Conservation (phyloP, 2,888 invertebrate species). For the Thalpophila matura region DNA sequence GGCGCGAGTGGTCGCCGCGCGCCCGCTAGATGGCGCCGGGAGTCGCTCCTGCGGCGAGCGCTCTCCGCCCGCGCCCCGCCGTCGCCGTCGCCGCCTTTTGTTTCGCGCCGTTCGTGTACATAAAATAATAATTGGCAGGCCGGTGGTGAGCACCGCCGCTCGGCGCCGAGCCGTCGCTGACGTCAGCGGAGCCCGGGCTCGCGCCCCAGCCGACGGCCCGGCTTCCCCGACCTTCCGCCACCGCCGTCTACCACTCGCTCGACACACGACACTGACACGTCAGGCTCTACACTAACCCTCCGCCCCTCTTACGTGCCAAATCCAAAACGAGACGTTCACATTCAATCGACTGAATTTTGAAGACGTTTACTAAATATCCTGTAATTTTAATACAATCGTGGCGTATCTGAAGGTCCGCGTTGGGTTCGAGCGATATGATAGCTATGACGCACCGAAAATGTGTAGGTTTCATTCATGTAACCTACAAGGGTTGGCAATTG, state of each 20-base stretch:
- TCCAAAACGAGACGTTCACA: constrained; percentile 71
- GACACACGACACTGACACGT: constrained; percentile 83
- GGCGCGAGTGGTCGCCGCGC: constrained; percentile 87
- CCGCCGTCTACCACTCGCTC: constrained; percentile 84
- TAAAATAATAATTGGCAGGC: constrained; percentile 89
- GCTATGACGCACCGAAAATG: constrained; percentile 76
- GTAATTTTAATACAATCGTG: constrained; percentile 46
- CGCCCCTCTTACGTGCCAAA: constrained; percentile 84
- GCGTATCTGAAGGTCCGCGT: constrained; percentile 55
- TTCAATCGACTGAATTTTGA: constrained; percentile 63
- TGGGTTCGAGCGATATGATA: constrained; percentile 68
- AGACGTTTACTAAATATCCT: constrained; percentile 61
- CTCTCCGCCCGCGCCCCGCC: constrained; percentile 87
- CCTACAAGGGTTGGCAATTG: constrained; percentile 81
- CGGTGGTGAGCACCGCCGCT: constrained; percentile 84
- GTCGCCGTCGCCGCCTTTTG: constrained; percentile 84
- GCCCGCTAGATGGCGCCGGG: constrained; percentile 88
- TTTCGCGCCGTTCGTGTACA: constrained; percentile 87
- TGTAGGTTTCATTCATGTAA: constrained; percentile 88
- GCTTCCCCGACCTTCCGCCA: constrained; percentile 89
- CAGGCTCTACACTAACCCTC: constrained; percentile 81
- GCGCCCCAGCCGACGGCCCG: constrained; percentile 80
- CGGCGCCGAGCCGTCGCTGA: constrained; percentile 89
- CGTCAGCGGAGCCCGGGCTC: constrained; percentile 88
- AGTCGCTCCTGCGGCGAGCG: constrained; percentile 90